Conservation (phyloP, 2,888 invertebrate species). For the Caenorhabditis wallacei region DNA sequence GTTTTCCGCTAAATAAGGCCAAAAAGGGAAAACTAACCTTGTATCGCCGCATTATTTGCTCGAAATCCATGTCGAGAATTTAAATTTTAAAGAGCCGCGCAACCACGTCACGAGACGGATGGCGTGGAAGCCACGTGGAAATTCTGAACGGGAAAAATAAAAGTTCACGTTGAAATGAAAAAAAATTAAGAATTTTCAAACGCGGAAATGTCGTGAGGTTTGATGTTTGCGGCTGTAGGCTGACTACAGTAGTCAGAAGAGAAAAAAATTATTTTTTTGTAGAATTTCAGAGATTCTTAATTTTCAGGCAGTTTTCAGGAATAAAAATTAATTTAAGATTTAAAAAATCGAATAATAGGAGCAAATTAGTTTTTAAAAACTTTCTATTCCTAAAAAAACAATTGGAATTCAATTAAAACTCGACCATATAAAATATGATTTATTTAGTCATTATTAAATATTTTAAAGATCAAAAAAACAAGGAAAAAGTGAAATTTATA, state of each 20-base stretch:
- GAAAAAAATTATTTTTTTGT: background rate
- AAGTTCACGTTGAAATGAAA: conserved; percentile 22
- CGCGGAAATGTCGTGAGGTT: conserved; percentile 17
- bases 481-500: conserved; percentile 31
- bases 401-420: too few species aligned
- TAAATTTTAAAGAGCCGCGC: conserved; percentile 7
- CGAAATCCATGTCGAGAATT: conserved; percentile 13
- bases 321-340: too few species aligned
- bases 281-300: too few species aligned
- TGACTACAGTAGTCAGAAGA: conserved; percentile 13
- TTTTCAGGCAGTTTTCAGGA: too few species aligned
- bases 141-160: background rate
- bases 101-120: conserved; percentile 14
- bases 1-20: background rate
- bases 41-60: conserved; percentile 33
- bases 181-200: conserved; percentile 15
- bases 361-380: too few species aligned
- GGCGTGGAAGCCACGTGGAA: conserved; percentile 14
- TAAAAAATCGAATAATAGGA: too few species aligned
- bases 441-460: background rate
- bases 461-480: conserved; percentile 12
- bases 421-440: too few species aligned
- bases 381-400: too few species aligned
- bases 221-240: conserved; percentile 10
- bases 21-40: conserved; percentile 21